Evolutionary conservation across 1,140 invertebrate genomes (phyloP).

Genomic region (Sycophila sp.): DNA sequence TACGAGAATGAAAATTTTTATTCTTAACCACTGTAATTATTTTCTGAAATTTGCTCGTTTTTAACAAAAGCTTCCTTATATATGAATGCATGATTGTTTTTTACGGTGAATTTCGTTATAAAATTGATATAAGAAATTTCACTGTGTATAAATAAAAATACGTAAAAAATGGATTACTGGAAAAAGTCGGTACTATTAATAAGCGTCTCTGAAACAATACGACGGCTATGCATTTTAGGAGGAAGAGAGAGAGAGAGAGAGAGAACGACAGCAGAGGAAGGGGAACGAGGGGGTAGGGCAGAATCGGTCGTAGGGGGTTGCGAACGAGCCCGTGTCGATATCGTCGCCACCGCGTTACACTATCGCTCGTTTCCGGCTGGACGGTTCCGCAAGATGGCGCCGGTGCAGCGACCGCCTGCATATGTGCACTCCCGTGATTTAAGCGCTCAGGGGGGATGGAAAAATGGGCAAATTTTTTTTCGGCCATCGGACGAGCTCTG

Average conservation of each 20-base stretch:
- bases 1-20: too few relatives aligned
- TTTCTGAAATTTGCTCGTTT: too few relatives aligned
- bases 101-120: too few relatives aligned
- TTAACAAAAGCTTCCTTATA: too few relatives aligned
- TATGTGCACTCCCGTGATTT: slow-evolving; percentile 52
- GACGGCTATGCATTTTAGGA: slow-evolving; percentile 19
- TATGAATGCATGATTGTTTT: too few relatives aligned
- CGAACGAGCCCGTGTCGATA: slow-evolving; percentile 13
- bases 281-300: neutral
- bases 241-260: slow-evolving; percentile 17
- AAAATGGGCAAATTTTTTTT: slow-evolving; percentile 13
- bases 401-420: slow-evolving; percentile 53
- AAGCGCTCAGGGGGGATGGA: slow-evolving; percentile 19
- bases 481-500: neutral
- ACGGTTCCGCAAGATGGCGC: slow-evolving; percentile 56
- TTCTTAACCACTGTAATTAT: too few relatives aligned
- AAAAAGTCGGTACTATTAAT: slow-evolving; percentile 19
- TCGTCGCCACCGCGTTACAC: slow-evolving; percentile 41
- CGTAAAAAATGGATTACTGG: too few relatives aligned
- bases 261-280: too few relatives aligned
- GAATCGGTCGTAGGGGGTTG: slow-evolving; percentile 15
- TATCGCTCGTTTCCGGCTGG: slow-evolving; percentile 63
- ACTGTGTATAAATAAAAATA: too few relatives aligned
- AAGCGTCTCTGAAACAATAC: slow-evolving; percentile 6
- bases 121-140: too few relatives aligned